Evolutionary conservation across 2,797 vertebrate genomes (phyloP).

Genomic region (Chromis chromis): DNA sequence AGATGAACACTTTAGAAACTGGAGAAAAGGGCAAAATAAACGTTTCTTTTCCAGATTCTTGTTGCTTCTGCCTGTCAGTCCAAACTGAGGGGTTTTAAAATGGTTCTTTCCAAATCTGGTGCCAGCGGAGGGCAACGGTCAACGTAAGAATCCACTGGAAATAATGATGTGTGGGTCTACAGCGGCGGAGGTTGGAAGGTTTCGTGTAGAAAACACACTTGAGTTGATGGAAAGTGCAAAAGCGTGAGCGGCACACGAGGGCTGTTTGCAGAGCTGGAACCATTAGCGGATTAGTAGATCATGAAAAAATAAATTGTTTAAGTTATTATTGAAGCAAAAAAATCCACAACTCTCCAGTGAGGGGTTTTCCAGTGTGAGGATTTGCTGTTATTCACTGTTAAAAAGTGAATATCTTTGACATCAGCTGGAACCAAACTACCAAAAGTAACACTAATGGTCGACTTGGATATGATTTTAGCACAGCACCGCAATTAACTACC

Average conservation of each 20-base stretch:
- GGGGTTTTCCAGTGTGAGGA: too few relatives aligned
- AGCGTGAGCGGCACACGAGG: neutral
- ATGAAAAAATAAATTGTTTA: neutral
- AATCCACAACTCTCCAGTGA: neutral
- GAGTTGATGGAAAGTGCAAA: slow-evolving; percentile 49
- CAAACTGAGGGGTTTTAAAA: slow-evolving; percentile 29
- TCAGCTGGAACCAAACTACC: neutral
- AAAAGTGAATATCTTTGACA: too few relatives aligned
- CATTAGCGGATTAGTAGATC: neutral
- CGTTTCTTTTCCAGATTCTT: slow-evolving; percentile 7
- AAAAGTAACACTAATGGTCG: neutral
- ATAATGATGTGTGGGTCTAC: slow-evolving; percentile 64
- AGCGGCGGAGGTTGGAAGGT: slow-evolving; percentile 36
- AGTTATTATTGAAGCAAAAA: neutral
- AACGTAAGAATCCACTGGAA: slow-evolving; percentile 70
- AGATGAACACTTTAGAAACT: slow-evolving; percentile 42
- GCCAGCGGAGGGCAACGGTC: slow-evolving; percentile 71
- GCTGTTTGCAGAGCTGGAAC: neutral
- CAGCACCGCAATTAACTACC: neutral
- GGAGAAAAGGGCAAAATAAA: slow-evolving; percentile 14
- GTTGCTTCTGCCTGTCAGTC: slow-evolving; percentile 34
- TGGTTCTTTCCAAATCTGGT: slow-evolving; percentile 68
- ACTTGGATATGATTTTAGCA: too few relatives aligned
- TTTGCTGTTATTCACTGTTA: too few relatives aligned
- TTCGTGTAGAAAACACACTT: slow-evolving; percentile 47